A percentile compares a stretch with the other conserved stretches of the same genome.
Conservation (phyloP, 2,888 invertebrate genomes). For the Lymantria dispar region DNA sequence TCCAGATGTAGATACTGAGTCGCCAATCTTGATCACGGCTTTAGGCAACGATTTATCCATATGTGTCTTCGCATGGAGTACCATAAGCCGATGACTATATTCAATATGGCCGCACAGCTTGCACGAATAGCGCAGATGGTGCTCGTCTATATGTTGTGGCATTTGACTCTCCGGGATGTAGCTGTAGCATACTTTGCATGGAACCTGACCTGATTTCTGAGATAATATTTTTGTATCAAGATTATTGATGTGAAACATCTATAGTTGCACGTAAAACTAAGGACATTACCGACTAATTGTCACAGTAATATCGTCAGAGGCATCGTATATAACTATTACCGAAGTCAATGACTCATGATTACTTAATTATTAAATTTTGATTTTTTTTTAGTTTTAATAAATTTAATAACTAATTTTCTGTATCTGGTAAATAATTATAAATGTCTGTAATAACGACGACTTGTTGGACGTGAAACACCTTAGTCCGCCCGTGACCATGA, state of each 20-base stretch:
- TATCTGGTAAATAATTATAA: no score
- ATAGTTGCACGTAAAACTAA: no score
- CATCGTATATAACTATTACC: no score
- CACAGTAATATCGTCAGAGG: no score
- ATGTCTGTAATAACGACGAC: no score
- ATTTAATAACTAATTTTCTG: no score
- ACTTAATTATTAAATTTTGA: no score
- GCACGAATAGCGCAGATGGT: constrained; percentile 56
- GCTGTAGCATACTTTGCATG: constrained; percentile 63
- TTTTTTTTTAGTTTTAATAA: no score
- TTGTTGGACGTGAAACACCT: no score
- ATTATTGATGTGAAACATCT: neutral
- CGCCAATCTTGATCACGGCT: constrained; percentile 51
- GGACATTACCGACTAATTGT: no score
- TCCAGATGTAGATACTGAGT: constrained; percentile 13
- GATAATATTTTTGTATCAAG: neutral
- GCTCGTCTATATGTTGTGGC: constrained; percentile 39
- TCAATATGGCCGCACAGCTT: constrained; percentile 53
- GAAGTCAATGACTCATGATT: no score
- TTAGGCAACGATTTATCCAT: constrained; percentile 27
- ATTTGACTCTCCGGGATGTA: constrained; percentile 47
- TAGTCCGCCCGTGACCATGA: no score
- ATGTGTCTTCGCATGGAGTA: constrained; percentile 46
- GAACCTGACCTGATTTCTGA: constrained; percentile 44
- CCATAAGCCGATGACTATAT: constrained; percentile 38